Evolutionary conservation across 2,888 invertebrate species (phyloP).

Genomic region (Acrobasis repandana): DNA sequence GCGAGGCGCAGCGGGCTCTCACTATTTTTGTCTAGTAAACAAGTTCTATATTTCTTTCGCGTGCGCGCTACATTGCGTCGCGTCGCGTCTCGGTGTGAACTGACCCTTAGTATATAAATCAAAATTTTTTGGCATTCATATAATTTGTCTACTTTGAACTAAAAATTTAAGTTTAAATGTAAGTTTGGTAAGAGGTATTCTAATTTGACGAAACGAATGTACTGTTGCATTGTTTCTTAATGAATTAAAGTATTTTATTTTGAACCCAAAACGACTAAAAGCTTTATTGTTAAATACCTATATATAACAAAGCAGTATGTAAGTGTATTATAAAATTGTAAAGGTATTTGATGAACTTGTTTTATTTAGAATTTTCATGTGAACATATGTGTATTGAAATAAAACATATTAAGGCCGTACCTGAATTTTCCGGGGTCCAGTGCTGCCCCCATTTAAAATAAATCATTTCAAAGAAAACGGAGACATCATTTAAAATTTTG

Average conservation of each 20-base stretch:
- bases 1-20: too few species aligned
- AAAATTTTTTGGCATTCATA: not conserved
- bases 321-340: constrained; percentile 34
- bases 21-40: too few species aligned
- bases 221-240: not conserved
- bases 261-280: constrained; percentile 22
- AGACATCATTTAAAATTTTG: too few species aligned
- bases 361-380: constrained; percentile 4
- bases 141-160: not conserved
- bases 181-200: constrained; percentile 9
- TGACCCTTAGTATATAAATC: too few species aligned
- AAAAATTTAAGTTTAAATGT: constrained; percentile 1
- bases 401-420: not conserved
- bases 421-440: too few species aligned
- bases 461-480: too few species aligned
- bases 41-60: too few species aligned
- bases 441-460: too few species aligned
- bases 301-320: constrained; percentile 24
- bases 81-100: too few species aligned
- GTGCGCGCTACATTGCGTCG: too few species aligned
- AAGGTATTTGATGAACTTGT: constrained; percentile 14
- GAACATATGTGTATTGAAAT: not conserved
- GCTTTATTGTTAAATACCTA: constrained; percentile 23
- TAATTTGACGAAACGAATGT: constrained; percentile 4
- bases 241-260: constrained; percentile 22